Base-by-base conservation (phyloP, 2,113 vertebrate species). In the Eulacestoma nigropectus region DNA sequence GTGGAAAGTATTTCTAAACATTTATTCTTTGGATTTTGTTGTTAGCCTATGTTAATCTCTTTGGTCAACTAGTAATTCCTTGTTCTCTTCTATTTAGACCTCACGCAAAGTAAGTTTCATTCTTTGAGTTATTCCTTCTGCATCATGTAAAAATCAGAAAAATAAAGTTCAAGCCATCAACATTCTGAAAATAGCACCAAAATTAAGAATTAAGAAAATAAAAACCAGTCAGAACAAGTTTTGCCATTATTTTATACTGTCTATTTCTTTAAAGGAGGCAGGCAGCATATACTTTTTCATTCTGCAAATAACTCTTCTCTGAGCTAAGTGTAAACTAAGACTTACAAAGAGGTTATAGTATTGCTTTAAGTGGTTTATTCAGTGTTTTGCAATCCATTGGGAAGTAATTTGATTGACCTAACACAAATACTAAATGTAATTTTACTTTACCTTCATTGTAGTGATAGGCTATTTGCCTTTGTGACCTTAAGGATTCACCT, bases 371-470 rank as follows among this genome's bases (percentile, higher is more conserved):
- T 27, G 33, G 20, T 85, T 90, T 87, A 63, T 75, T 81, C 63
- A 65, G 14, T 63, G 72, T 69, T 97, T 93, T 46, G 65, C 70
- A 87, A 39, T 87, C 19, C 73, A 65, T 6, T 62, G 55, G 37
- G 30, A 84, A 60, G 8, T 83, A 8, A 60, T n/a, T 81, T 94
- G 33, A 21, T 33, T 62, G 29, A 91, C 16, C 35, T 74, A 90
- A 91, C 74, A 76, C 46, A 65, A 84, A 90, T 46, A 80, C 25
- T 81, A 87, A 89, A 91, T 27, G 27, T 82, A 95, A 92, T 93
- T 94, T 95, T 60, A 91, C 62, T 90, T 95, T 92, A 93, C 63
- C 18, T 85, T 50, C 64, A 62, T 17, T 76, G 25, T 59, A 90
- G 20, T 64, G 23, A 29, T 82, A 90, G 47, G 33, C 42, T 56